phyloP scores from a whole-genome alignment of 2,113 vertebrate genomes.

The Lasiurus borealis region DNA sequence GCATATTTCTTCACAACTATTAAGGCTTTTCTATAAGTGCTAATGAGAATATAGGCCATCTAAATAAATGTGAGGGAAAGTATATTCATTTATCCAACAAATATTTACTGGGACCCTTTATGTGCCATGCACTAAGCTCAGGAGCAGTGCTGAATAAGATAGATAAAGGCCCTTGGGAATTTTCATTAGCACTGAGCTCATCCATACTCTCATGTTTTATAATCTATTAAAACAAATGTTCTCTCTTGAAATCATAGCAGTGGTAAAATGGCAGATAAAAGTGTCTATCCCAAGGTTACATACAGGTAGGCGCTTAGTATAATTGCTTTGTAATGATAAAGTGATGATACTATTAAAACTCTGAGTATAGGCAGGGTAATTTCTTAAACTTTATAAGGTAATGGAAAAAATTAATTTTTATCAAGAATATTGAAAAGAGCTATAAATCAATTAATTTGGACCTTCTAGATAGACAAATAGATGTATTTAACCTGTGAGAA shows the following conservation, averaged over 20 bases:
- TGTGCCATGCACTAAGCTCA: not conserved
- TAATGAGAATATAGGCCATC: not conserved
- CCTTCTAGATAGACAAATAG: slow-evolving; percentile 63
- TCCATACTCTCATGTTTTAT: slow-evolving; percentile 43
- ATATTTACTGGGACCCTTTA: slow-evolving; percentile 16
- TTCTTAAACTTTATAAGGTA: slow-evolving; percentile 70
- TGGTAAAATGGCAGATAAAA: slow-evolving; percentile 62
- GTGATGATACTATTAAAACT: slow-evolving; percentile 76
- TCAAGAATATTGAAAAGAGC: slow-evolving; percentile 67
- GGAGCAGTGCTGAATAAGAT: slow-evolving; percentile 6
- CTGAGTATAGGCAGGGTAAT: slow-evolving; percentile 65
- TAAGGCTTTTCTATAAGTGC: not conserved
- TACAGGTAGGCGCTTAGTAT: slow-evolving; percentile 60
- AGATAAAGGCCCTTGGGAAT: slow-evolving; percentile 39
- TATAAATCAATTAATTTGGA: slow-evolving; percentile 60
- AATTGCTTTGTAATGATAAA: slow-evolving; percentile 79
- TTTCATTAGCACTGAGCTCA: slow-evolving; percentile 49
- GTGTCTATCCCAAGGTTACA: slow-evolving; percentile 74
- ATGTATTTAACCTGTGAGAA: slow-evolving; percentile 47
- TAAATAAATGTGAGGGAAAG: slow-evolving; percentile 7
- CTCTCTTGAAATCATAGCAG: slow-evolving; percentile 66
- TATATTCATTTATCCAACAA: slow-evolving; percentile 20
- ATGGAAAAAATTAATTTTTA: slow-evolving; percentile 71
- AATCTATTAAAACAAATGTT: slow-evolving; percentile 72
- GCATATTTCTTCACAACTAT: not conserved